Base-by-base conservation (phyloP, 2,113 vertebrate species). In the Cynopterus brachyotis region DNA sequence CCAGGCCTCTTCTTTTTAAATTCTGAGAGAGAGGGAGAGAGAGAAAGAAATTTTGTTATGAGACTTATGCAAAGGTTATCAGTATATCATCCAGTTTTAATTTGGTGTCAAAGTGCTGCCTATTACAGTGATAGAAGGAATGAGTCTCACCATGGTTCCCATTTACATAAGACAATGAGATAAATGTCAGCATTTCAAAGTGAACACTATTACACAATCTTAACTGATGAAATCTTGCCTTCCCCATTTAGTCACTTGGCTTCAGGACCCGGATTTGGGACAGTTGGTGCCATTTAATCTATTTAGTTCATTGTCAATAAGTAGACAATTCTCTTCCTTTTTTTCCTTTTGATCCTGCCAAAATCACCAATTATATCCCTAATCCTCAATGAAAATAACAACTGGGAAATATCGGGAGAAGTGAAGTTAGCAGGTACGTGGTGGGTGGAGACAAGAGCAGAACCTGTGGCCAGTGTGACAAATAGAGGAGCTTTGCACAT, bases 171-270 rank as follows among this genome's bases (percentile, higher is more conserved):
- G 78, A 95, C 75, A 26, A 40, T 92, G 88, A 96, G 97, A 91
- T 69, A 90, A 97, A 95, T 82, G 94, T 96, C 91, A 19, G 88
- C 40, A 1, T 92, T 96, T 97, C 91, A 59, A 70, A 97, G 72
- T 3, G 22, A 91, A 96, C 91, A 32, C 96, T n/a, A 17, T 37
- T 67, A 55, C 11, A 40, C 67, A 9, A 13, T 55, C 91, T 93
- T 84, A 57, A 42, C 89, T 0, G 1, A 73, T 62, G 92, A 81
- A 75, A 89, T 94, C 42, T 35, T 69, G 30, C 64, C 72, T 0
- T 37, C 9, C 0, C 5, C 55, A 0, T n/a, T 45, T 90, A 17
- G 12, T 67, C 57, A 47, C 76, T 67, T 57, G 57, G 75, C 94
- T 96, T 80, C 37, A 0, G 0, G 67, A 62, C 69, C 87, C 10